Evolutionary conservation across 2,113 vertebrate species (phyloP).

Genomic region (Noctilio leporinus): DNA sequence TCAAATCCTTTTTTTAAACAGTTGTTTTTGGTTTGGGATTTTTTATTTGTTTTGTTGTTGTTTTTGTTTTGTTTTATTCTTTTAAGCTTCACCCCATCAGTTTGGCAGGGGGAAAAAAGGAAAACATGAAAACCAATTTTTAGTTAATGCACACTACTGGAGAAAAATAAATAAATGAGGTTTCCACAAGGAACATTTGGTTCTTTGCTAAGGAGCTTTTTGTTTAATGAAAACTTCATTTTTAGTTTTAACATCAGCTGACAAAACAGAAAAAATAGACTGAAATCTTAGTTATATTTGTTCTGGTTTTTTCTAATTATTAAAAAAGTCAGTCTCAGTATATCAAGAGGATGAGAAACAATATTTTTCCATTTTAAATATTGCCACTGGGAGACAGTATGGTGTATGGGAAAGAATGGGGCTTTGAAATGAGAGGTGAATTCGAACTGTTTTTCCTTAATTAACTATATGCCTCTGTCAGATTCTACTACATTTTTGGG

Average conservation of each 20-base stretch:
- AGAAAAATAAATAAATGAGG: conserved; percentile 47
- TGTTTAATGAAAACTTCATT: conserved; percentile 40
- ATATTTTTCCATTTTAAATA: neutral
- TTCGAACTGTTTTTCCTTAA: neutral
- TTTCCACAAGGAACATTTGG: conserved; percentile 35
- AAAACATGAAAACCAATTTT: conserved; percentile 49
- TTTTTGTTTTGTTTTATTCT: neutral
- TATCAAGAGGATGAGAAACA: neutral
- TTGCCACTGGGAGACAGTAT: neutral
- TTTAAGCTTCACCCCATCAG: neutral
- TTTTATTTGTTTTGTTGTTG: neutral
- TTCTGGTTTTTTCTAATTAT: conserved; percentile 19
- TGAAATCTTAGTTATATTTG: conserved; percentile 16
- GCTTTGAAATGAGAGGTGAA: neutral
- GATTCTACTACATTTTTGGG: neutral
- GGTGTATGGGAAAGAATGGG: neutral
- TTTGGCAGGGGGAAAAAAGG: neutral
- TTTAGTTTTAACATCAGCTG: conserved; percentile 61
- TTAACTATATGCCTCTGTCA: neutral
- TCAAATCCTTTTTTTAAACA: neutral
- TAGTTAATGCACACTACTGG: neutral
- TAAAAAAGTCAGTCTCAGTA: conserved; percentile 10
- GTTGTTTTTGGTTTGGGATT: neutral
- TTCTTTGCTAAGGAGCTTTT: conserved; percentile 32
- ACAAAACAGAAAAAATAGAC: conserved; percentile 55